These are phyloP conservation scores for Tragopan temminckii DNA, from an alignment of 2,797 vertebrate species.

Conservation along the genomic window DNA sequence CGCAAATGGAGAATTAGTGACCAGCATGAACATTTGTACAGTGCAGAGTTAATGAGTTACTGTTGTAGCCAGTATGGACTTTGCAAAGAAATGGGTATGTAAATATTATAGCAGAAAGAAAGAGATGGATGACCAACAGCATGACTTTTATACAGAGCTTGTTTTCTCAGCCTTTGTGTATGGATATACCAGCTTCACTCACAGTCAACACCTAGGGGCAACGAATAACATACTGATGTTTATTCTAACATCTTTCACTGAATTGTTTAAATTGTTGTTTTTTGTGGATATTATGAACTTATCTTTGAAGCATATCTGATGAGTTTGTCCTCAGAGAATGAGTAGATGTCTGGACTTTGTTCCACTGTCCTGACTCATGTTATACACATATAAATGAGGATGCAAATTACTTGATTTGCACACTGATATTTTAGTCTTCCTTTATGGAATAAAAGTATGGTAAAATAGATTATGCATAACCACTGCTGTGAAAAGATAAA, in stretches of 20 bases:
- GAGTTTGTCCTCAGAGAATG: neutral
- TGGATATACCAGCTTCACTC: neutral
- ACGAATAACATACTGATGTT: neutral
- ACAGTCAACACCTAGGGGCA: neutral
- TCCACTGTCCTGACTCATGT: neutral
- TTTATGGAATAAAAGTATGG: neutral
- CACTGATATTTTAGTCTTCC: neutral
- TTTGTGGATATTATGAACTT: neutral
- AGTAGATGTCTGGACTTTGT: neutral
- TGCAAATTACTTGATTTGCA: neutral
- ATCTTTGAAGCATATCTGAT: neutral
- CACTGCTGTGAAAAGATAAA: neutral
- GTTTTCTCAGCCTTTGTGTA: neutral
- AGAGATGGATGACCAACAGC: neutral
- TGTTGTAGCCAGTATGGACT: neutral
- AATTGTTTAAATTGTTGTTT: neutral
- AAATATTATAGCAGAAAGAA: neutral
- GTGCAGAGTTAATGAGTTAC: neutral
- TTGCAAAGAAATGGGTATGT: neutral
- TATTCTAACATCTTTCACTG: neutral
- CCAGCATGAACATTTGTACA: accelerated
- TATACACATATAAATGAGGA: neutral
- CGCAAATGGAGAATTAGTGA: neutral
- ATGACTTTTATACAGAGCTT: neutral
- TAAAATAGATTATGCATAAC: neutral